Evolutionary conservation across 2,888 invertebrate genomes (phyloP).

Genomic region (Malthinus flaveolus): DNA sequence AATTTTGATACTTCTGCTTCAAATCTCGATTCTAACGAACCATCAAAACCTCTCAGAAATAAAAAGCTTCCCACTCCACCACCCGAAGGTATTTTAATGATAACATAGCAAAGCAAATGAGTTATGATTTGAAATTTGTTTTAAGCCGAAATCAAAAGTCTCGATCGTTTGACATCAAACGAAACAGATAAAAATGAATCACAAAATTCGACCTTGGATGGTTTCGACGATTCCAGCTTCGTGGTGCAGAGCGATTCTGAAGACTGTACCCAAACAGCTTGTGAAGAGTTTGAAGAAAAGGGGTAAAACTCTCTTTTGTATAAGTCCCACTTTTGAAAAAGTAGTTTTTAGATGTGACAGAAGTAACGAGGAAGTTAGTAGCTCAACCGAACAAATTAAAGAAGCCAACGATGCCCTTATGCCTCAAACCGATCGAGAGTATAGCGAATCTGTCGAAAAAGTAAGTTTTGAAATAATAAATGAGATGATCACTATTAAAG

Average conservation of each 20-base stretch:
- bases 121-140: too few relatives aligned
- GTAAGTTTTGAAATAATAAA: too few relatives aligned
- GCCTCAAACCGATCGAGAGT: constrained; percentile 50
- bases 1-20: background rate
- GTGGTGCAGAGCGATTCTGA: too few relatives aligned
- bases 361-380: constrained; percentile 48
- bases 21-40: background rate
- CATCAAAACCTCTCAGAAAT: background rate
- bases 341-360: constrained; percentile 33
- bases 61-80: constrained; percentile 10
- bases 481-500: too few relatives aligned
- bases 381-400: constrained; percentile 51
- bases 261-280: too few relatives aligned
- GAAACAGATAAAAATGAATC: too few relatives aligned
- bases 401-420: constrained; percentile 44
- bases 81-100: constrained; percentile 2
- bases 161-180: too few relatives aligned
- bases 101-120: too few relatives aligned
- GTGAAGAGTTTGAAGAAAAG: background rate
- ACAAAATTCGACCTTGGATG: too few relatives aligned
- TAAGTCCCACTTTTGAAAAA: background rate
- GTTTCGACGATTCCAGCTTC: too few relatives aligned
- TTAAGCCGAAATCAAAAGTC: too few relatives aligned
- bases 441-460: constrained; percentile 53
- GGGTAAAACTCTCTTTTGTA: background rate